Base-by-base conservation (phyloP, 2,797 vertebrate species). In the Phrynocephalus vlangalii region DNA sequence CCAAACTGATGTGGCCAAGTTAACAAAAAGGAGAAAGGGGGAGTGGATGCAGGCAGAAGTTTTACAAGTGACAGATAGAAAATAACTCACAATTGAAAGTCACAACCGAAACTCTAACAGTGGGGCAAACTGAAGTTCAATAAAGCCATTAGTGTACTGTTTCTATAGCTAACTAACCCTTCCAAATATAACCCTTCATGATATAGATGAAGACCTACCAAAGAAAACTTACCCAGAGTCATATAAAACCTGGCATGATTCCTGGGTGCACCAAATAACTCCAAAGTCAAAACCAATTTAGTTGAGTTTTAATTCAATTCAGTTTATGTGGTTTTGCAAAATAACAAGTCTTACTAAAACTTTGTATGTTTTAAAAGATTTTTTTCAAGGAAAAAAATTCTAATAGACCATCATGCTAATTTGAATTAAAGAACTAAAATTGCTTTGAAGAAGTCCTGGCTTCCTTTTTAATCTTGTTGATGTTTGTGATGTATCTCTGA, bases 391-490 rank as follows among this genome's bases (percentile, higher is more conserved):
- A 71, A 71, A 71, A 71, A n/a, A n/a, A n/a, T 63, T 22, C 56
- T 76, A 48, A 38, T 38, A 22, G n/a, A 70, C 30, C 28, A 20
- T 5, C 70, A 87, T 78, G 56, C 75, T 77, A 70, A 67, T 78
- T 78, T 82, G n/a, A 76, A 52, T 60, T 56, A 76, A 63, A 80
- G 30, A 50, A 85, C 22, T 24, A 33, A 86, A 85, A 81, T 85
- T 33, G 26, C 33, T 88, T 81, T 56, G 50, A 85, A 44, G 48
- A 30, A 48, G 30, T 68, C 81, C 63, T 52, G 44, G 76, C 33
- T 60, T 82, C 3, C 33, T 50, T 82, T 16, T 88, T 18, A 10
- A 16, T 9, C 1, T 70, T 56, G 24, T 80, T 80, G 78, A 78
- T 44, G 68, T 77, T 28, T 77, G 24, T 33, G 72, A 77, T 82